Conservation (phyloP, 2,113 vertebrate species). For the Varanus salvator region DNA sequence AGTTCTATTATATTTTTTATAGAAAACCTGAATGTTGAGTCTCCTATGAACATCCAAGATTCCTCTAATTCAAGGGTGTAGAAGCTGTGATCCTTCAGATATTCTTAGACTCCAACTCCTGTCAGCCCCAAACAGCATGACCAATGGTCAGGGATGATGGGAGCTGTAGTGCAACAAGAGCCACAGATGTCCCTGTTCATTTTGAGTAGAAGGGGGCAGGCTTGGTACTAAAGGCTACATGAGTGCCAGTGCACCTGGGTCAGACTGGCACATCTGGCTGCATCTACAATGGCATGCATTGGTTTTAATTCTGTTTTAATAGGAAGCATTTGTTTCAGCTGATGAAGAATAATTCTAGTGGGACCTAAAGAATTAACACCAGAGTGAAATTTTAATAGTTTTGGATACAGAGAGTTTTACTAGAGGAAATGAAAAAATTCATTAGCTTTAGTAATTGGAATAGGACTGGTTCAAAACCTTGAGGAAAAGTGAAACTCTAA, state of each 20-base stretch:
- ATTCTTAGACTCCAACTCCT: too few relatives aligned
- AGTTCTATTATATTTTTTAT: too few relatives aligned
- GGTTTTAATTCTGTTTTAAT: background rate
- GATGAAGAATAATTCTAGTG: background rate
- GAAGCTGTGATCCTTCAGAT: too few relatives aligned
- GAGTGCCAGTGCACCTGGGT: background rate
- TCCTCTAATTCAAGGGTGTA: too few relatives aligned
- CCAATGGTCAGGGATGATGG: too few relatives aligned
- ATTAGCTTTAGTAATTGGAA: background rate
- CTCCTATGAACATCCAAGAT: too few relatives aligned
- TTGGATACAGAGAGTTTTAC: background rate
- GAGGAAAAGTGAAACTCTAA: background rate
- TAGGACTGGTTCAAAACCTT: background rate
- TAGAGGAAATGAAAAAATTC: background rate
- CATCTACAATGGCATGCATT: background rate
- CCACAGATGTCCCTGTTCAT: too few relatives aligned
- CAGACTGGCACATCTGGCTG: background rate
- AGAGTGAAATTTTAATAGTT: background rate
- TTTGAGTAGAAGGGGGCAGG: background rate
- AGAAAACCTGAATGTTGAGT: too few relatives aligned
- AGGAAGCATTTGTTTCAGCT: background rate
- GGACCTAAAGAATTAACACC: background rate
- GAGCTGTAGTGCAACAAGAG: too few relatives aligned
- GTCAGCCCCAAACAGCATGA: too few relatives aligned
- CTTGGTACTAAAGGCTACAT: background rate